Base-by-base conservation (phyloP, 2,113 vertebrate genomes). In the Fregetta grallaria region DNA sequence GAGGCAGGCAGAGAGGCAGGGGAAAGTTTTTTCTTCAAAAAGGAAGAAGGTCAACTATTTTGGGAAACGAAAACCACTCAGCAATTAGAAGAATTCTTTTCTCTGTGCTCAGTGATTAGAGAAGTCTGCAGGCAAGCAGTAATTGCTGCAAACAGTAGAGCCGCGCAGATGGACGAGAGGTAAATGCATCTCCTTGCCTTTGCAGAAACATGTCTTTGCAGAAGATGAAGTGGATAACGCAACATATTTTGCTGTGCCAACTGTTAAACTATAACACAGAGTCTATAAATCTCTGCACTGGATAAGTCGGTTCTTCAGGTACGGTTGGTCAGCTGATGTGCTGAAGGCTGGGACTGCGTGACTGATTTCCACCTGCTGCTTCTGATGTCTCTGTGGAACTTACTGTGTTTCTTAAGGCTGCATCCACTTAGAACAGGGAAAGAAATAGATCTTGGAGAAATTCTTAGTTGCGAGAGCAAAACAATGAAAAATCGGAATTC, bases 41-140 rank as follows among this genome's bases (percentile, higher is more conserved):
- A 91, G 86, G 73, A 97, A 92, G 92, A 93, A 89, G 88, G 92
- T 85, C 95, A 94, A 70, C 91, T 97, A 96, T 96, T 97, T 95
- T 89, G 73, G 95, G 95, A 97, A 97, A 94, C 91, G 45, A 88
- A 92, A 95, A 88, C 91, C 94, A 95, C 71, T 90, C 66, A 61
- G 62, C 89, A 96, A 91, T 95, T 97, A 94, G 66, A 85, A 92
- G 68, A 90, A 92, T 95, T 94, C 55, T 93, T 92, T 94, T 96
- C 80, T 95, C 66, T 79, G n/a, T 85, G 61, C 80, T 85, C 74
- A 65, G 84, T 91, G 84, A 95, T 96, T 94, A 96, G 86, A 95
- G 66, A 94, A 58, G 85, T 94, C 89, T 91, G 74, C 66, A 91
- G 74, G 53, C 80, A 78, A 70, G 59, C 66, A 72, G 59, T 80